These are phyloP conservation scores for Hemiscyllium ocellatum DNA, from an alignment of 2,113 vertebrate species.

Conservation along the genomic window DNA sequence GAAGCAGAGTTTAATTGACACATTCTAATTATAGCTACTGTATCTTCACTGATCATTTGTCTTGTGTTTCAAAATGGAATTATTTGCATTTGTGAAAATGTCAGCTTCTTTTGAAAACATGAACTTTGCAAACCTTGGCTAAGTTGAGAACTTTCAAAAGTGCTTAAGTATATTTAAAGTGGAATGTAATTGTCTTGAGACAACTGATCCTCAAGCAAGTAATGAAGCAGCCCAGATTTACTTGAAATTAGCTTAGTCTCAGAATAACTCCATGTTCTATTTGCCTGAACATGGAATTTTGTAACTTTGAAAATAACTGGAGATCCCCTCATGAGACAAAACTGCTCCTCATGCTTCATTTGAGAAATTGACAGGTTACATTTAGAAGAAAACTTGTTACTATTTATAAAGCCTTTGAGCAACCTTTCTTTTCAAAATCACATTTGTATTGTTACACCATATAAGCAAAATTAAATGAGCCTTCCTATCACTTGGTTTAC, in stretches of 20 bases:
- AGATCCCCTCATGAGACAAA: not conserved
- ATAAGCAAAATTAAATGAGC: no score
- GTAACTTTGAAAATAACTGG: not conserved
- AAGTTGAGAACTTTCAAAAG: not conserved
- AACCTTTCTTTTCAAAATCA: not conserved
- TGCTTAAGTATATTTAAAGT: not conserved
- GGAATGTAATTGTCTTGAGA: not conserved
- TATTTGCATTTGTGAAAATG: constrained; percentile 23
- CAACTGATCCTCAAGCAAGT: not conserved
- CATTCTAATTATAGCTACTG: constrained; percentile 9
- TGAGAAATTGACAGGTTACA: not conserved
- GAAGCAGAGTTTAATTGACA: constrained; percentile 14
- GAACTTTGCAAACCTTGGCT: not conserved
- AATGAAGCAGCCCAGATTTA: not conserved
- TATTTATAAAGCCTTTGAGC: not conserved
- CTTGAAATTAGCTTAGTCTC: not conserved
- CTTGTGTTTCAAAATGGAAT: constrained; percentile 17
- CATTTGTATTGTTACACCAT: not conserved
- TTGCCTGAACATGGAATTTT: not conserved
- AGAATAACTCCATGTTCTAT: not conserved
- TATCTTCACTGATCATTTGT: not conserved
- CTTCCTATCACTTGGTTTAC: no score
- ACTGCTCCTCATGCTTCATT: not conserved
- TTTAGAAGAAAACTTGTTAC: not conserved
- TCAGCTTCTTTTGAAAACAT: not conserved